Evolutionary conservation across 2,113 vertebrate species (phyloP).

Genomic region (Haemorhous mexicanus): DNA sequence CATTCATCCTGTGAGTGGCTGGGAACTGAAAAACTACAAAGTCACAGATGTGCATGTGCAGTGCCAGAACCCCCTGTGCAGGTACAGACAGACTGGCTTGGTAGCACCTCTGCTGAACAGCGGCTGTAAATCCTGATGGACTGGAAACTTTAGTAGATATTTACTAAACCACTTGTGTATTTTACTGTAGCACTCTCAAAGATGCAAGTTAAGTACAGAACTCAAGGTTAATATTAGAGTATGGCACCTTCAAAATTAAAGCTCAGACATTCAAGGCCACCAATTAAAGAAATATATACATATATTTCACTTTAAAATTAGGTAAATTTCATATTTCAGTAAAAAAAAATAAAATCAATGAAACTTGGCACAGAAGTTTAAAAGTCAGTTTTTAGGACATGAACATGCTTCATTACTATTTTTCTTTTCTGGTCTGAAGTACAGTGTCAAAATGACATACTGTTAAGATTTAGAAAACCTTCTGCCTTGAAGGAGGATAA

Average conservation of each 20-base stretch:
- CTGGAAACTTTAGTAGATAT: background rate
- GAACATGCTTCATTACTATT: background rate
- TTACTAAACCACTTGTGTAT: background rate
- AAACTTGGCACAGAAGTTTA: background rate
- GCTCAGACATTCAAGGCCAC: background rate
- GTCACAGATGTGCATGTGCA: background rate
- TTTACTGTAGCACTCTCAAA: background rate
- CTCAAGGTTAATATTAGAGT: background rate
- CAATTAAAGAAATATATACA: background rate
- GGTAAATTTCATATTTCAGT: background rate
- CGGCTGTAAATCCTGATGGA: background rate
- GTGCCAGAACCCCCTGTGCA: background rate
- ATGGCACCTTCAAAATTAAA: background rate
- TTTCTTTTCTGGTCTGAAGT: background rate
- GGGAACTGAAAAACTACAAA: background rate
- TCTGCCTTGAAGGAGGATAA: background rate
- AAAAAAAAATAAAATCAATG: background rate
- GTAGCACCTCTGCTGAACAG: background rate
- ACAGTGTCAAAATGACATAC: conserved; percentile 4
- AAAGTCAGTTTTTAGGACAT: background rate
- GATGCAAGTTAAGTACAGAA: background rate
- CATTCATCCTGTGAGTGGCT: background rate
- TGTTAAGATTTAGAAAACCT: background rate
- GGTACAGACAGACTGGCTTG: background rate
- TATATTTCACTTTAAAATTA: background rate